Evolutionary conservation across 2,113 vertebrate genomes (phyloP), one percentile per base, ranked within the genome.

Genomic region (Lagopus leucura): DNA sequence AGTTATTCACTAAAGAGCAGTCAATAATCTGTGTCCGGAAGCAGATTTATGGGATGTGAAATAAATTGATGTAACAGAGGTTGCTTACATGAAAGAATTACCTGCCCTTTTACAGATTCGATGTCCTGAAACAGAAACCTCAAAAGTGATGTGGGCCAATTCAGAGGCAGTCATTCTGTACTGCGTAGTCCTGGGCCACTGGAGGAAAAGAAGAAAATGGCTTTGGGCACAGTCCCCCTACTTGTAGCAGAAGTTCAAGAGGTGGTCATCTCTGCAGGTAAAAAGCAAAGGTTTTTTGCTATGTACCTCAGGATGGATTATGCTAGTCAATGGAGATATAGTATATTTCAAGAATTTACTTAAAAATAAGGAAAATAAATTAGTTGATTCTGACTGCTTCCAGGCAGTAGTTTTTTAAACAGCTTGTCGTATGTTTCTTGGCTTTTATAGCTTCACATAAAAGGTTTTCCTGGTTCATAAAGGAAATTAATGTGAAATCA

Each of bases 1-100:
- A 81, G 90, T 91, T 96, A 96, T 65, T 94, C 95, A 96, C 90
- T 95, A 25, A 77, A 93, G 86, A 97, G 54, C 87, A 97, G 93
- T 97, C 95, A 96, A 84, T 96, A 97, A 93, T 92, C 61, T 82
- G 85, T 92, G 82, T 94, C 84, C 91, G 74, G 93, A 94, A 92
- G 67, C 70, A 75, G 76, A 48, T 65, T 91, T 42, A 20, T 10
- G 54, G 54, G 34, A 55, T 95, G 63, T 82, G 84, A 95, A 97
- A 77, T 93, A 94, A 93, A 96, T 94, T 96, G 78, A 82, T 15
- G 32, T 85, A 92, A 93, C 63, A 89, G 87, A 91, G 47, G 66
- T 76, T 79, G 79, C 67, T 74, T 83, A 8, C 60, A 24, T 76
- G 38, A 70, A 92, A 88, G 11, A 71, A 86, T 80, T 34, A 40